These are phyloP conservation scores for Drosophila arizonae DNA, from an alignment of 1,140 invertebrate genomes.

Conservation along the genomic window DNA sequence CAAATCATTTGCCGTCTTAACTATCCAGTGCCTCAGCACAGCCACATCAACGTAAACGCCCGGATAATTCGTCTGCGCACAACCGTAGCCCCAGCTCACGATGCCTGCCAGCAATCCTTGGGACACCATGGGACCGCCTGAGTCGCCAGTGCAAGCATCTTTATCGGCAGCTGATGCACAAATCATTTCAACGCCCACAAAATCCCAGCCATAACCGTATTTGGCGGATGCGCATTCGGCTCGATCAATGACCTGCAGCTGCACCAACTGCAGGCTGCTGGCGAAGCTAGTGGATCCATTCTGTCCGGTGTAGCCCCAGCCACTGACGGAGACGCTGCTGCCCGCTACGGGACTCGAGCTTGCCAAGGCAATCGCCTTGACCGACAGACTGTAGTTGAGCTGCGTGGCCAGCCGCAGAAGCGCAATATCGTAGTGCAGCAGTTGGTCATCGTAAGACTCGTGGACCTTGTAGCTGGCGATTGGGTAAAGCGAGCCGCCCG, in stretches of 20 bases:
- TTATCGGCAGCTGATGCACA: constrained; percentile 75
- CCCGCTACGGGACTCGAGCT: constrained; percentile 49
- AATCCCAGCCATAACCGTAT: constrained; percentile 70
- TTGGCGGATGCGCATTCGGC: constrained; percentile 47
- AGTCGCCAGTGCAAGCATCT: constrained; percentile 81
- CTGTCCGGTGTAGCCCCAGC: constrained; percentile 57
- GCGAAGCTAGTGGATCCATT: constrained; percentile 21
- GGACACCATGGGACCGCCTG: constrained; percentile 83
- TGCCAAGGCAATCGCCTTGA: constrained; percentile 62
- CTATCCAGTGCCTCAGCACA: constrained; percentile 66
- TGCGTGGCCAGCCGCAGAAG: constrained; percentile 80
- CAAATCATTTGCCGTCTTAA: constrained; percentile 57
- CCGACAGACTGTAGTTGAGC: constrained; percentile 42
- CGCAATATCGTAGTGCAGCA: constrained; percentile 83
- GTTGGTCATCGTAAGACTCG: constrained; percentile 45
- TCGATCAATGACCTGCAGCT: constrained; percentile 58
- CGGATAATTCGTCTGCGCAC: constrained; percentile 81
- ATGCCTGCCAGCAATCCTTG: constrained; percentile 83
- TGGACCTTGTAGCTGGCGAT: constrained; percentile 46
- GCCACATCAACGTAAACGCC: constrained; percentile 86
- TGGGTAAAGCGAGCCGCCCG: constrained; percentile 45
- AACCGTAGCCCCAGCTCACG: constrained; percentile 86
- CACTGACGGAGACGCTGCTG: constrained; percentile 55
- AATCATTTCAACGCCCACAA: constrained; percentile 77
- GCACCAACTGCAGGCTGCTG: constrained; percentile 51